A percentile compares a stretch with the other conserved stretches of the same genome.
Conservation (phyloP, 2,888 invertebrate species). For the Sussaba pulchella region DNA sequence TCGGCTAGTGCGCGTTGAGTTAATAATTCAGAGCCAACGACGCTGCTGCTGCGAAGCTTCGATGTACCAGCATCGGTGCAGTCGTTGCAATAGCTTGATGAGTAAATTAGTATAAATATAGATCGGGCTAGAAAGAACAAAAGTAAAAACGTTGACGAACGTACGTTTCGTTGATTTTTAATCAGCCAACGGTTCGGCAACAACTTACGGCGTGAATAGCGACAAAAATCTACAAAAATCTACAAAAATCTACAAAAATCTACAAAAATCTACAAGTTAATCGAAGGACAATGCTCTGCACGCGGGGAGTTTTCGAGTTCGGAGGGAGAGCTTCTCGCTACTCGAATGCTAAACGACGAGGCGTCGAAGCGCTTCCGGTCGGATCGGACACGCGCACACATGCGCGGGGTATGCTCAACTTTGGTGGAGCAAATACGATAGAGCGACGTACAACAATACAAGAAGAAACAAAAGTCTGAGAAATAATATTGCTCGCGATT, state of each 20-base stretch:
- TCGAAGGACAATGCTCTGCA: conserved; percentile 21
- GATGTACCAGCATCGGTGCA: conserved; percentile 18
- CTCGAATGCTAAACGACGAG: conserved; percentile 64
- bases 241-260: neutral
- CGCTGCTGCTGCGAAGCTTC: conserved; percentile 30
- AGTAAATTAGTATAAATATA: conserved; percentile 31
- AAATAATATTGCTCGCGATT: neutral
- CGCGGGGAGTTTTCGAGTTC: conserved; percentile 6
- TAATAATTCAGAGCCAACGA: conserved; percentile 57
- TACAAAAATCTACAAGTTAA: neutral
- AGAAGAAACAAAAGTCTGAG: too few relatives aligned
- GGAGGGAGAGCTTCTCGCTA: conserved; percentile 34
- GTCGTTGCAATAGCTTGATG: conserved; percentile 30
- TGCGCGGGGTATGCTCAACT: conserved; percentile 2
- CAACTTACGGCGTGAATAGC: conserved; percentile 27
- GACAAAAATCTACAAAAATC: too few relatives aligned
- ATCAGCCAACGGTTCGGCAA: too few relatives aligned
- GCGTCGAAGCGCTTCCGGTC: conserved; percentile 60
- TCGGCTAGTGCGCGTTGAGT: conserved; percentile 63
- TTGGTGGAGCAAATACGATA: conserved; percentile 8
- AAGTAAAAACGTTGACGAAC: neutral
- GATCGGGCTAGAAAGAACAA: neutral
- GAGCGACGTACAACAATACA: too few relatives aligned
- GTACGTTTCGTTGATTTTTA: too few relatives aligned
- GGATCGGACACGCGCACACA: conserved; percentile 9